Evolutionary conservation across 2,113 vertebrate genomes (phyloP).

Genomic region (Leucopsar rothschildi): DNA sequence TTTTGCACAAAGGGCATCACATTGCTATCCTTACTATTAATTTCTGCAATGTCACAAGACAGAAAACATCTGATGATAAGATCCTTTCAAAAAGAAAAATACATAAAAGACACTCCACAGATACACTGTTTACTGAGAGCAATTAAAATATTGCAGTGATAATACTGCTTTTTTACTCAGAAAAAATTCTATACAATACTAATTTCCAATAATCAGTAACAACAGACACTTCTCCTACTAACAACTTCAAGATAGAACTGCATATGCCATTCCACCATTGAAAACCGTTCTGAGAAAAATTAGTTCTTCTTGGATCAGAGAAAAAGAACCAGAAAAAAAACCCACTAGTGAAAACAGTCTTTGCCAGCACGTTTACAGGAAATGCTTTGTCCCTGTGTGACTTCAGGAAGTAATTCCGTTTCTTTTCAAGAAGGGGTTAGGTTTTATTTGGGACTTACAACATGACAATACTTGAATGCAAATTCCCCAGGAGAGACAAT

Average conservation of each 20-base stretch:
- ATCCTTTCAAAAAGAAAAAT: background rate
- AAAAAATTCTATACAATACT: background rate
- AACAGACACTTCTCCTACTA: background rate
- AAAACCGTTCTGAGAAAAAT: background rate
- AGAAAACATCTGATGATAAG: background rate
- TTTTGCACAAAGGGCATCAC: background rate
- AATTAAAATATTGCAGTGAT: background rate
- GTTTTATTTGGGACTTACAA: background rate
- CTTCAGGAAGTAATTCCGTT: background rate
- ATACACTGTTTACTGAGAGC: background rate
- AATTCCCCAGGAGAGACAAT: background rate
- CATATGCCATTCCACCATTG: background rate
- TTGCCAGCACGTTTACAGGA: background rate
- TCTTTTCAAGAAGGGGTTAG: background rate
- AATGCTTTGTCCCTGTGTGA: background rate
- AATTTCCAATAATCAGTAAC: background rate
- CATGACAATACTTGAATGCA: background rate
- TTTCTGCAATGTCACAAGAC: background rate
- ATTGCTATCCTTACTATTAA: background rate
- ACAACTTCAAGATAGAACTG: background rate
- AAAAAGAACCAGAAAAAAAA: background rate
- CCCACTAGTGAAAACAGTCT: background rate
- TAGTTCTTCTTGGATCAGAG: background rate
- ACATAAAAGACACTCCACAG: background rate
- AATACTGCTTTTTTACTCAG: background rate